Percentiles rank a stretch among this genome's conserved stretches.
Evolutionary conservation across 2,113 vertebrate species (phyloP).

Genomic region (Apistogramma diplotaenia): DNA sequence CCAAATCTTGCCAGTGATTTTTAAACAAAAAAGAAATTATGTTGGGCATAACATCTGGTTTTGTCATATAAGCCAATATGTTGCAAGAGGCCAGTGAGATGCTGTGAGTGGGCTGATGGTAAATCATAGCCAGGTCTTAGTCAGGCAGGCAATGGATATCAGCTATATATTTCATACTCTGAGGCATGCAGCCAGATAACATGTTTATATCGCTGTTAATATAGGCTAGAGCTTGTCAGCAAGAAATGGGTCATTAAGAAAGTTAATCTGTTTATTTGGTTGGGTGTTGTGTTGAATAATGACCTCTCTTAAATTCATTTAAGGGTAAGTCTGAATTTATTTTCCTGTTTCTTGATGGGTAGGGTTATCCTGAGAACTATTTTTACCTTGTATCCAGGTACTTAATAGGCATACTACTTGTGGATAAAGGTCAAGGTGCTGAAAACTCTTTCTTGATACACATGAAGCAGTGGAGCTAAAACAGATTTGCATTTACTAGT

Average conservation of each 20-base stretch:
- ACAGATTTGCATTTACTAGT: neutral
- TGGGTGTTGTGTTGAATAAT: neutral
- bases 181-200: slow-evolving; percentile 5
- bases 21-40: neutral
- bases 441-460: neutral
- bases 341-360: neutral
- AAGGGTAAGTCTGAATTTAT: neutral
- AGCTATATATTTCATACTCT: neutral
- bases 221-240: neutral
- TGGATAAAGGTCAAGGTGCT: neutral
- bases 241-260: neutral
- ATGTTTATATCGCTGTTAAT: neutral
- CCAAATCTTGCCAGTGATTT: neutral
- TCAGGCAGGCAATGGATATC: slow-evolving; percentile 2
- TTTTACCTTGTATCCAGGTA: neutral
- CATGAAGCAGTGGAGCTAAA: neutral
- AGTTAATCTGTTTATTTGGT: neutral
- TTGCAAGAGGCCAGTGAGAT: slow-evolving; percentile 10
- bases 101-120: neutral
- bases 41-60: neutral
- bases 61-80: neutral
- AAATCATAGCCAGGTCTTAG: neutral
- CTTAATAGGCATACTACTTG: neutral
- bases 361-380: neutral
- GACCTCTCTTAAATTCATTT: neutral